phyloP scores from a whole-genome alignment of 2,113 vertebrate species.

The Trichomycterus rosablanca region DNA sequence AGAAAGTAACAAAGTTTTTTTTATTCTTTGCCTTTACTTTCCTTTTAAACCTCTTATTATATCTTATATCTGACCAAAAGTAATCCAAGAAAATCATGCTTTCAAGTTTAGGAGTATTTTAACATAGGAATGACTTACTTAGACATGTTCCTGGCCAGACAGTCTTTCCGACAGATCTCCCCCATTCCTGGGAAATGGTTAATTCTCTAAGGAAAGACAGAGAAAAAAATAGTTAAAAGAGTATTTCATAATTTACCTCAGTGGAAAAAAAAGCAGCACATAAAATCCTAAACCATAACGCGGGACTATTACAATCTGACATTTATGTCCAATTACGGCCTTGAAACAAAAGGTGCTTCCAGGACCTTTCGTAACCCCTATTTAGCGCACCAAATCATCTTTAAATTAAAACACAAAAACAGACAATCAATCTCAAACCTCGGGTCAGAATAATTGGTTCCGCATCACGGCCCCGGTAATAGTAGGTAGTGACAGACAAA shows the following conservation, averaged over 20 bases:
- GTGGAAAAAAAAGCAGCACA: slow-evolving; percentile 62
- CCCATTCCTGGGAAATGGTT: slow-evolving; percentile 99
- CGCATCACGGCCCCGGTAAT: slow-evolving; percentile 70
- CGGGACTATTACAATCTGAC: slow-evolving; percentile 72
- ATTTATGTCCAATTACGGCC: slow-evolving; percentile 79
- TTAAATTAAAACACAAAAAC: slow-evolving; percentile 56
- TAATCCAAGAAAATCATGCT: neutral
- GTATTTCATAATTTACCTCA: slow-evolving; percentile 64
- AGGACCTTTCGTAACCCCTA: slow-evolving; percentile 73
- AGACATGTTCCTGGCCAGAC: slow-evolving; percentile 97
- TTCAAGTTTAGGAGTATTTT: neutral
- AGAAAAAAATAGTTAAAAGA: slow-evolving; percentile 63
- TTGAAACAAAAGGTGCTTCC: slow-evolving; percentile 76
- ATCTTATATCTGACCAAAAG: too few relatives aligned
- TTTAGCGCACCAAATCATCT: slow-evolving; percentile 67
- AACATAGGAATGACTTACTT: slow-evolving; percentile 87
- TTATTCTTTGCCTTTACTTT: too few relatives aligned
- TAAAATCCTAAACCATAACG: slow-evolving; percentile 69
- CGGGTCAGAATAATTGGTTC: slow-evolving; percentile 76
- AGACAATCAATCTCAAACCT: slow-evolving; percentile 69
- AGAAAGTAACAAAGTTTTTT: too few relatives aligned
- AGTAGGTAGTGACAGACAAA: slow-evolving; percentile 73
- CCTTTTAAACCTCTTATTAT: too few relatives aligned
- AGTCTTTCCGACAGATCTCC: slow-evolving; percentile 99
- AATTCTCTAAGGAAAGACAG: slow-evolving; percentile 83